Percentiles rank a stretch among this genome's conserved stretches.
Evolutionary conservation across 2,888 invertebrate species (phyloP).

Genomic region (Sesia bembeciformis): DNA sequence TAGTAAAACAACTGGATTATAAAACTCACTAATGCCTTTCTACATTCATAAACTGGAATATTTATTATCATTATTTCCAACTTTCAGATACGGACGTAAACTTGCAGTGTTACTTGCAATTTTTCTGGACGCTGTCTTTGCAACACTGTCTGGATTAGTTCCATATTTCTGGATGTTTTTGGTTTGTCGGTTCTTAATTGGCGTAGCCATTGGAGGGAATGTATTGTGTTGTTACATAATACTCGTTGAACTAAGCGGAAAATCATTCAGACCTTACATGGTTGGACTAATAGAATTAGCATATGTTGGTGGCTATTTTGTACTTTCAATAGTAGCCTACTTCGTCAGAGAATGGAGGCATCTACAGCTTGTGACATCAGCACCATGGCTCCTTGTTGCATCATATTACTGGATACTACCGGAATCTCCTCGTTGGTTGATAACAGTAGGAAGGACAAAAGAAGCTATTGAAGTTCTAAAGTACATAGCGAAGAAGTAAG

Average conservation of each 20-base stretch:
- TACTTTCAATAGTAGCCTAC: slow-evolving; percentile 73
- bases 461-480: slow-evolving; percentile 77
- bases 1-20: neutral
- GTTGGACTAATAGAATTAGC: slow-evolving; percentile 72
- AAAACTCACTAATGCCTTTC: neutral
- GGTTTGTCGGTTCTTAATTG: slow-evolving; percentile 73
- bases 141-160: slow-evolving; percentile 66
- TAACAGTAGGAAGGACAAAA: slow-evolving; percentile 77
- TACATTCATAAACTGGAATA: no score
- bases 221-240: slow-evolving; percentile 80
- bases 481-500: slow-evolving; percentile 72
- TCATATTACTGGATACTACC: slow-evolving; percentile 81
- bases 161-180: slow-evolving; percentile 76
- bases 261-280: slow-evolving; percentile 67
- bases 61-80: neutral
- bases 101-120: slow-evolving; percentile 74
- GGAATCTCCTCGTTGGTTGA: slow-evolving; percentile 87
- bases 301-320: slow-evolving; percentile 70
- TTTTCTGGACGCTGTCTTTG: slow-evolving; percentile 69
- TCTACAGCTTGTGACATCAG: slow-evolving; percentile 72
- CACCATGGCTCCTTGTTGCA: slow-evolving; percentile 68
- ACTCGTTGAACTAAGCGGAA: slow-evolving; percentile 76
- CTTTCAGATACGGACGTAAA: slow-evolving; percentile 77
- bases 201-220: slow-evolving; percentile 76
- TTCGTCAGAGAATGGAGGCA: slow-evolving; percentile 75